Evolutionary conservation across 1,140 invertebrate genomes (phyloP).

Genomic region (Drosophila rhopaloa): DNA sequence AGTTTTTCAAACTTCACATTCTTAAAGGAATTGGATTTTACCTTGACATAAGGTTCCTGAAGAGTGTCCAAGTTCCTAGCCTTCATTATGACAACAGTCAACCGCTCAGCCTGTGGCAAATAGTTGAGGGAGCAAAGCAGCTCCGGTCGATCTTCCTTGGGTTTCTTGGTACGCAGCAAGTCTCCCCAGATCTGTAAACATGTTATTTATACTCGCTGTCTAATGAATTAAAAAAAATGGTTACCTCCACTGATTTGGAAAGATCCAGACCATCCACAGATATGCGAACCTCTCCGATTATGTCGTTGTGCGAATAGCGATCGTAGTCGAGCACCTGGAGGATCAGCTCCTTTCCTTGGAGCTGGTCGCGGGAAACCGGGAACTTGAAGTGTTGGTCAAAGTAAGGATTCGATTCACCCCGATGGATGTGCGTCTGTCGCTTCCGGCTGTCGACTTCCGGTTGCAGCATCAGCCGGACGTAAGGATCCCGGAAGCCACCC

Average conservation of each 20-base stretch:
- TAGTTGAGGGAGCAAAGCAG: slow-evolving; percentile 93
- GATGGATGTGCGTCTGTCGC: slow-evolving; percentile 91
- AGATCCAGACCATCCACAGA: slow-evolving; percentile 89
- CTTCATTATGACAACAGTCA: slow-evolving; percentile 93
- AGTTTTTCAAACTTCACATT: too few species aligned
- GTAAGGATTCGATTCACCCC: slow-evolving; percentile 91
- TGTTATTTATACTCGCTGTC: neutral
- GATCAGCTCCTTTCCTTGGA: slow-evolving; percentile 90
- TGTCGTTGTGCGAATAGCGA: slow-evolving; percentile 91
- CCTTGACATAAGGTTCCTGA: slow-evolving; percentile 95
- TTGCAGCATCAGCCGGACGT: slow-evolving; percentile 90
- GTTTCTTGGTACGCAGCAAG: slow-evolving; percentile 90
- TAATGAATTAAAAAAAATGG: fast-evolving
- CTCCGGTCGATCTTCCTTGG: slow-evolving; percentile 92
- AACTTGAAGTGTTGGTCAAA: slow-evolving; percentile 95
- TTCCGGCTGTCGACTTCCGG: slow-evolving; percentile 94
- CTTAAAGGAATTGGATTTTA: neutral
- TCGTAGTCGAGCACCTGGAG: slow-evolving; percentile 88
- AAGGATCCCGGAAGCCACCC: slow-evolving; percentile 94
- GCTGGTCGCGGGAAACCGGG: slow-evolving; percentile 92
- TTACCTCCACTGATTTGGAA: slow-evolving; percentile 89
- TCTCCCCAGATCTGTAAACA: slow-evolving; percentile 88
- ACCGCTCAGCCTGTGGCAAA: slow-evolving; percentile 92
- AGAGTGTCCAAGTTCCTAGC: slow-evolving; percentile 89
- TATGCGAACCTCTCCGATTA: slow-evolving; percentile 91